A percentile compares a stretch with the other conserved stretches of the same genome.
phyloP scores from a whole-genome alignment of 1,140 invertebrate species.

The Arctopsyche grandis region DNA sequence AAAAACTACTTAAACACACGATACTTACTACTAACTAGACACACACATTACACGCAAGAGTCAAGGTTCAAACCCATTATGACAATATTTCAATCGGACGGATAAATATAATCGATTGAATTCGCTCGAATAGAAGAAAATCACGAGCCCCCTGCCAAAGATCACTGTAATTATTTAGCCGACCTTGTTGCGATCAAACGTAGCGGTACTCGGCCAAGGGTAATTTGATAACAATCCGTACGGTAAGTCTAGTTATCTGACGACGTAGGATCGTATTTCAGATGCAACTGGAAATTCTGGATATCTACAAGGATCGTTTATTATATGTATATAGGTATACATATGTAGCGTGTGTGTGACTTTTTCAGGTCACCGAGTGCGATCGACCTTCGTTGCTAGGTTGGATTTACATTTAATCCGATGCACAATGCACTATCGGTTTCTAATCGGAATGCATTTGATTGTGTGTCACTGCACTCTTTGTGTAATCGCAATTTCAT shows the following conservation, averaged over 20 bases:
- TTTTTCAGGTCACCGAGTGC: not conserved
- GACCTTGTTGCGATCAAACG: slow-evolving; percentile 24
- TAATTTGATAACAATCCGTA: slow-evolving; percentile 6
- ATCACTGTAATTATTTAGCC: not conserved
- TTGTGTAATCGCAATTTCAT: too few relatives aligned
- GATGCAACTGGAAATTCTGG: too few relatives aligned
- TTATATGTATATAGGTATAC: not conserved
- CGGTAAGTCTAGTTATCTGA: not conserved
- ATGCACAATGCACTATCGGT: too few relatives aligned
- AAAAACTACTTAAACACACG: not conserved
- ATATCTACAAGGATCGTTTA: not conserved
- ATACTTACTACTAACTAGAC: not conserved
- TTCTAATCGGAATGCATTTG: too few relatives aligned
- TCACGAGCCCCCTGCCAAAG: not conserved
- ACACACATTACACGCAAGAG: not conserved
- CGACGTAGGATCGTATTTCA: too few relatives aligned
- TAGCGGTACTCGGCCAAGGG: slow-evolving; percentile 9
- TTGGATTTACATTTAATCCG: not conserved
- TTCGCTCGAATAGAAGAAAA: not conserved
- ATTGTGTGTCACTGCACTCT: too few relatives aligned
- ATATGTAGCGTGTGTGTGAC: not conserved
- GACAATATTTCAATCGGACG: too few relatives aligned
- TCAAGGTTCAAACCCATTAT: not conserved
- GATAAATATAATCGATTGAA: too few relatives aligned
- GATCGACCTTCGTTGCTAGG: not conserved